These are phyloP conservation scores for Amphipyra tragopoginis DNA, from an alignment of 2,888 invertebrate species.

Conservation along the genomic window DNA sequence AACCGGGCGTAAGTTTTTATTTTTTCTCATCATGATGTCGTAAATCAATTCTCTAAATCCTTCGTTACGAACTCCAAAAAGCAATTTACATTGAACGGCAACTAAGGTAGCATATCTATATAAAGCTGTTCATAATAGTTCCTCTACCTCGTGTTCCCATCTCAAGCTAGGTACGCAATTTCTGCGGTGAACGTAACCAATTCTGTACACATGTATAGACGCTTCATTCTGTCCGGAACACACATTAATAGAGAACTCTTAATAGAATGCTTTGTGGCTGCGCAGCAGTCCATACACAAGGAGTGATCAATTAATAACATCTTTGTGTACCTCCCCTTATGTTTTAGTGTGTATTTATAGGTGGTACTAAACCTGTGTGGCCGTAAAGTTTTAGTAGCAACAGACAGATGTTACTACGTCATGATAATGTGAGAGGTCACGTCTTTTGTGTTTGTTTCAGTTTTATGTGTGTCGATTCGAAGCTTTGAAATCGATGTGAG, in stretches of 20 bases:
- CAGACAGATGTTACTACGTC: neutral
- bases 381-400: constrained; percentile 22
- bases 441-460: neutral
- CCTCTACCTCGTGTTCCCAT: neutral
- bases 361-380: constrained; percentile 4
- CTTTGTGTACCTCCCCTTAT: constrained; percentile 21
- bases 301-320: constrained; percentile 53
- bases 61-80: too few relatives aligned
- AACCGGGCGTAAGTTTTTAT: too few relatives aligned
- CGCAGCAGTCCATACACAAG: constrained; percentile 12
- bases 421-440: constrained; percentile 4
- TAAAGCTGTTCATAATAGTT: too few relatives aligned
- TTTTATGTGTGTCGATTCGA: constrained; percentile 12
- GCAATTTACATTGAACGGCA: too few relatives aligned
- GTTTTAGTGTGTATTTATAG: constrained; percentile 5
- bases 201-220: constrained; percentile 26
- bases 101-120: too few relatives aligned
- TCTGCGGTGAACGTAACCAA: constrained; percentile 40
- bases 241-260: constrained; percentile 44
- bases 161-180: constrained; percentile 19
- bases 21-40: too few relatives aligned
- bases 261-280: constrained; percentile 54
- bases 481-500: constrained; percentile 11
- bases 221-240: constrained; percentile 38
- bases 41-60: too few relatives aligned